These are phyloP conservation scores for Axinella damicornis DNA, from an alignment of 37 sponge, comb jelly and placozoan species.

Conservation along the genomic window DNA sequence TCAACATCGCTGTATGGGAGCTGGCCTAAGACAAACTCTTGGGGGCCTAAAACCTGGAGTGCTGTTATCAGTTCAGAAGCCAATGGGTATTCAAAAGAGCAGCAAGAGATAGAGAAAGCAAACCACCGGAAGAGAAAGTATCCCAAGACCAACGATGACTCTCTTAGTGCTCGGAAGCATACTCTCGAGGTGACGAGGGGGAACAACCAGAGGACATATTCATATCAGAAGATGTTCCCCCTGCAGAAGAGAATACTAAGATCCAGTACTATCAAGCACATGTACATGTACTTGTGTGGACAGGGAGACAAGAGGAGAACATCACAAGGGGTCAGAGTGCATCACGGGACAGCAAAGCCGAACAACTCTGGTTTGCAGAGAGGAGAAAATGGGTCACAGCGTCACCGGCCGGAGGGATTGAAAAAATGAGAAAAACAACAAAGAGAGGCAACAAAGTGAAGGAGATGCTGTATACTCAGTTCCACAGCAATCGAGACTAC, in stretches of 20 bases:
- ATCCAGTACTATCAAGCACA: constrained; percentile 14
- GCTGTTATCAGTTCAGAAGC: constrained; percentile 1
- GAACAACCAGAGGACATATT: constrained; percentile 6
- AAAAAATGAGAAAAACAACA: constrained; percentile 36
- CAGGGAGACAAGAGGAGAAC: too few relatives aligned
- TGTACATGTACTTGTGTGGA: too few relatives aligned
- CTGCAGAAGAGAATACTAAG: not conserved
- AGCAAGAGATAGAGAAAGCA: constrained; percentile 11
- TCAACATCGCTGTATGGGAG: constrained; percentile 46
- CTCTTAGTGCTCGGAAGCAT: constrained; percentile 31
- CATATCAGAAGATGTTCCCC: constrained; percentile 1
- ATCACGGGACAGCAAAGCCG: not conserved
- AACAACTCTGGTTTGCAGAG: constrained; percentile 39
- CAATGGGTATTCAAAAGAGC: not conserved
- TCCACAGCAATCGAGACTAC: not conserved
- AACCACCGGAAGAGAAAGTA: constrained; percentile 27
- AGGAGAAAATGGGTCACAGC: constrained; percentile 60
- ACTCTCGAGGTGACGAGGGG: constrained; percentile 19
- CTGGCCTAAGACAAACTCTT: constrained; percentile 28
- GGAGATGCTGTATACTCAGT: constrained; percentile 10
- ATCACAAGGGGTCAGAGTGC: not conserved
- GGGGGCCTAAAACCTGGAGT: constrained; percentile 29
- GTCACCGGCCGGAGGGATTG: constrained; percentile 32
- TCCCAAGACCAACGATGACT: not conserved
- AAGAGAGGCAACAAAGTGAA: constrained; percentile 7